Percentiles rank a stretch among this genome's conserved stretches.
These are phyloP conservation scores for Columba livia DNA, from an alignment of 2,113 vertebrate genomes.

Conservation along the genomic window DNA sequence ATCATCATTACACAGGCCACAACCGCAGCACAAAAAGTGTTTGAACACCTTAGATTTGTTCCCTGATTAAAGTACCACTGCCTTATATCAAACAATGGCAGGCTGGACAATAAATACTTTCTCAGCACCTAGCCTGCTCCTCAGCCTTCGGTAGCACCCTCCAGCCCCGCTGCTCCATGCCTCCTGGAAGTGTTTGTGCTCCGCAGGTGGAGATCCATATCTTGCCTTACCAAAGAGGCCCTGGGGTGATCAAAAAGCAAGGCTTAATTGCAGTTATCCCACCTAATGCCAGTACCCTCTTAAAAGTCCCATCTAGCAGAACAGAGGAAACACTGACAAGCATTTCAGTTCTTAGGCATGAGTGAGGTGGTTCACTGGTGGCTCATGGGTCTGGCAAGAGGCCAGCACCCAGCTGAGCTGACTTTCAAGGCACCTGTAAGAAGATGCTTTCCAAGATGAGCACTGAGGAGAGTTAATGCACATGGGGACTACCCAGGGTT, in stretches of 20 bases:
- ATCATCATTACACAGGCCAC: rapidly evolving
- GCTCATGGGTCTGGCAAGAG: neutral
- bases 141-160: neutral
- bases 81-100: neutral
- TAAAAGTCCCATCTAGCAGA: neutral
- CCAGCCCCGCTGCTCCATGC: neutral
- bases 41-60: neutral
- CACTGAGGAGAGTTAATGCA: neutral
- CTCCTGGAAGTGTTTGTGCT: neutral
- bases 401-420: neutral
- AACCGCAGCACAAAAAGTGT: neutral
- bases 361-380: neutral
- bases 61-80: neutral
- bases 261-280: neutral
- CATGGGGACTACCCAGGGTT: neutral
- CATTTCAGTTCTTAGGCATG: neutral
- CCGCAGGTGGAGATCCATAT: rapidly evolving
- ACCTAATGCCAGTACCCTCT: neutral
- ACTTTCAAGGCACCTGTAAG: neutral
- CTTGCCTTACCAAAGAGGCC: neutral
- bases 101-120: neutral
- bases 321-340: neutral
- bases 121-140: neutral
- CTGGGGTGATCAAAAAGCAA: neutral
- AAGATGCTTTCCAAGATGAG: neutral